Evolutionary conservation across 2,888 invertebrate species (phyloP), one percentile per base, ranked within the genome.

Genomic region (Pseudococcus longispinus): DNA sequence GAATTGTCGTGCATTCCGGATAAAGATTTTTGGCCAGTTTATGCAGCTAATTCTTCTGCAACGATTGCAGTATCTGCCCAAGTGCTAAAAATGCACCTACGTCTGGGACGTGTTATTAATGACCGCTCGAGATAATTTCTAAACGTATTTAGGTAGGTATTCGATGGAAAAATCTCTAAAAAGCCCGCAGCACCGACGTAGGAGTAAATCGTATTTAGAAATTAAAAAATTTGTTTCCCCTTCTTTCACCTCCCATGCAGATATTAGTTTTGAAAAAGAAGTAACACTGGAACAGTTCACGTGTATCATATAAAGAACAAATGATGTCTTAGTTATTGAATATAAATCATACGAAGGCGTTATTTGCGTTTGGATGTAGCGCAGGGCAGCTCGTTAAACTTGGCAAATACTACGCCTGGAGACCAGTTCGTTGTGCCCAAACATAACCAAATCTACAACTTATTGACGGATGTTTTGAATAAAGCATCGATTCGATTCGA

Each of bases 261-360:
- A 70, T 26, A 65, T 32, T 15, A 29, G 60, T 23, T 60, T 60
- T 11, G 20, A 60, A 23, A 60, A 55, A 51, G 2, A 1, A 60
- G 23, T 8, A 60, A 23, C 23, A 23, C 9, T 60, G 9, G 60
- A n/a, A 60, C 60, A 60, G 9, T 60, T 23, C 20, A 23, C 15
- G 70, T 29, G 29, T 70, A 32, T 32, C 32, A 70, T 65, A 26
- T 18, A 11, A 29, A 29, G 42, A 42, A 80, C 37, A 80, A 70
- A 70, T 70, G 42, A 80, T 42, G 77, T 80, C 77, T 80, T 80
- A 80, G 77, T 80, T 80, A 80, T 80, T 80, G 77, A 80, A 80
- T 42, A 80, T 80, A 80, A 80, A 80, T 80, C 77, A 80, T 80
- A 80, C 77, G 77, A 80, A 80, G 77, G 77, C 77, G 77, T 80